These are phyloP conservation scores for Propsilocerus akamusi DNA, from an alignment of 1,140 invertebrate genomes.

Conservation along the genomic window DNA sequence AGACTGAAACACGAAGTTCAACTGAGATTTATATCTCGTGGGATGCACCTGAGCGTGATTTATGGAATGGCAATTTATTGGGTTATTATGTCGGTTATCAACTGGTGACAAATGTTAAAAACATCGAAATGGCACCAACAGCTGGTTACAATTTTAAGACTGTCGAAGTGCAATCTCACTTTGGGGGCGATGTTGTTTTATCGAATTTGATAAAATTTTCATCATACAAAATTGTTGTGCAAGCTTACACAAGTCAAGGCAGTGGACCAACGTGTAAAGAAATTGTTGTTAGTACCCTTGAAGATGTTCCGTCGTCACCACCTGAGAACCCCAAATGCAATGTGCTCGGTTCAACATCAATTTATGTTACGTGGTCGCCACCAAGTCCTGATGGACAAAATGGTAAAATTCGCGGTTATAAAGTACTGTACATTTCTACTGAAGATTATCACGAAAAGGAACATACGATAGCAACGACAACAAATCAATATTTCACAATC, in stretches of 20 bases:
- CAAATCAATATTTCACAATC: slow-evolving; percentile 25
- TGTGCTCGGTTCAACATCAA: slow-evolving; percentile 58
- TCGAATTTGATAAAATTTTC: slow-evolving; percentile 65
- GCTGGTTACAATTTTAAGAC: slow-evolving; percentile 48
- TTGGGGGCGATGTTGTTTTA: slow-evolving; percentile 40
- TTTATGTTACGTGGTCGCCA: slow-evolving; percentile 73
- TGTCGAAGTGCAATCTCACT: slow-evolving; percentile 43
- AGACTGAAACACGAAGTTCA: slow-evolving; percentile 71
- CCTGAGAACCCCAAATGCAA: slow-evolving; percentile 60
- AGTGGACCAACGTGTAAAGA: slow-evolving; percentile 72
- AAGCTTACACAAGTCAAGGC: slow-evolving; percentile 82
- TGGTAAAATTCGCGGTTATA: slow-evolving; percentile 74
- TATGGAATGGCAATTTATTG: slow-evolving; percentile 80
- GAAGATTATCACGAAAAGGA: slow-evolving; percentile 48
- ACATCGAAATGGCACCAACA: slow-evolving; percentile 18
- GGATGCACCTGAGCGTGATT: slow-evolving; percentile 70
- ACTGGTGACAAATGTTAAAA: slow-evolving; percentile 29
- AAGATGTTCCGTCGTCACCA: slow-evolving; percentile 67
- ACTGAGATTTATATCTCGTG: slow-evolving; percentile 76
- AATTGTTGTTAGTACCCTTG: slow-evolving; percentile 61
- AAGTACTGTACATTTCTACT: slow-evolving; percentile 56
- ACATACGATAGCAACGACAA: slow-evolving; percentile 24
- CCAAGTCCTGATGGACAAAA: slow-evolving; percentile 63
- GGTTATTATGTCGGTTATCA: slow-evolving; percentile 89
- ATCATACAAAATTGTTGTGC: slow-evolving; percentile 74